Evolutionary conservation across 2,888 invertebrate genomes (phyloP).

Genomic region (Dorcus parallelipipedus): DNA sequence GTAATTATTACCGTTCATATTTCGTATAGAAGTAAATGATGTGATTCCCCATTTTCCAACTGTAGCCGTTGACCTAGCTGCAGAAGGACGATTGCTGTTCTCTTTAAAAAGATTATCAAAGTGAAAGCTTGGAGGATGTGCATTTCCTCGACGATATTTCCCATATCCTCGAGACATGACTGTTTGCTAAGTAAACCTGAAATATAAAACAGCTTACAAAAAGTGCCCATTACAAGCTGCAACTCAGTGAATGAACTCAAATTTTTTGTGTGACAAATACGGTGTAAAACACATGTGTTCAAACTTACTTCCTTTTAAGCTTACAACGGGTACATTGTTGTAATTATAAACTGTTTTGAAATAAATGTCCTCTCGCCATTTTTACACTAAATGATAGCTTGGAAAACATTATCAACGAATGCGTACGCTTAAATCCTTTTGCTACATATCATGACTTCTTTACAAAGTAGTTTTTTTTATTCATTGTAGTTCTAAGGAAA

Average conservation of each 20-base stretch:
- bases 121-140: conserved; percentile 55
- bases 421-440: too few species aligned
- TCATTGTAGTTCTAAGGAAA: too few species aligned
- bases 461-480: too few species aligned
- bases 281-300: not conserved
- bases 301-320: not conserved
- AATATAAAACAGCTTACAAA: not conserved
- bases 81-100: conserved; percentile 83
- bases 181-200: conserved; percentile 3
- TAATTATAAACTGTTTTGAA: conserved; percentile 7
- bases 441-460: too few species aligned
- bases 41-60: conserved; percentile 94
- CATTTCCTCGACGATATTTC: conserved; percentile 48
- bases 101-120: conserved; percentile 67
- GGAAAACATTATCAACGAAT: not conserved
- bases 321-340: conserved; percentile 2
- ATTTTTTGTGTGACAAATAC: not conserved
- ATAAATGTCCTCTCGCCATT: conserved; percentile 19
- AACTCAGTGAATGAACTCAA: too few species aligned
- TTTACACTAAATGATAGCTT: conserved; percentile 17
- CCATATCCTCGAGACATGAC: conserved; percentile 51
- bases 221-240: too few species aligned
- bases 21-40: conserved; percentile 86
- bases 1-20: conserved; percentile 62
- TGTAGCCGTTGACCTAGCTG: conserved; percentile 85